Evolutionary conservation across 23 tunicate genomes (phyloP).

Genomic region (Oikopleura albicans): DNA sequence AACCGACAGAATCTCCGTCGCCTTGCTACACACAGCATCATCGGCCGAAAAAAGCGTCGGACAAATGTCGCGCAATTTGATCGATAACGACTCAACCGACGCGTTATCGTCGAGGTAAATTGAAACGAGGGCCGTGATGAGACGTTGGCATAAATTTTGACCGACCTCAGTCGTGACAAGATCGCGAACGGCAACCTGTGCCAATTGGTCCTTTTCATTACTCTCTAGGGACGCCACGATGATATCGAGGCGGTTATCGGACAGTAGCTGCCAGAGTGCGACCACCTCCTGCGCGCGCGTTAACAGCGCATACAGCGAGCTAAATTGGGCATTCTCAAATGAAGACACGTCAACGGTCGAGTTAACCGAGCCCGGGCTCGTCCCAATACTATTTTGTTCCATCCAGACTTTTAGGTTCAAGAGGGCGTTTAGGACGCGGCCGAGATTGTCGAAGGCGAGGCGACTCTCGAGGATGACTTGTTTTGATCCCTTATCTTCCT

Average conservation of each 20-base stretch:
- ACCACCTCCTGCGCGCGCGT: conserved; percentile 42
- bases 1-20: conserved; percentile 45
- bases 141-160: conserved; percentile 24
- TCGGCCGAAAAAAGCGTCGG: conserved; percentile 79
- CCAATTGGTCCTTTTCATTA: conserved; percentile 16
- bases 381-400: neutral
- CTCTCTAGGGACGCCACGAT: conserved; percentile 30
- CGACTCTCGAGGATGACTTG: neutral
- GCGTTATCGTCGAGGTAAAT: conserved; percentile 60
- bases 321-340: conserved; percentile 29
- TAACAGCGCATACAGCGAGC: conserved; percentile 25
- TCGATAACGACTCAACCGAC: conserved; percentile 47
- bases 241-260: conserved; percentile 57
- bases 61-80: conserved; percentile 60
- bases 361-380: neutral
- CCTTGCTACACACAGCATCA: conserved; percentile 46
- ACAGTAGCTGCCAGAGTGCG: conserved; percentile 51
- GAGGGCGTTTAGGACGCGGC: neutral
- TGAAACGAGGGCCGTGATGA: conserved; percentile 44
- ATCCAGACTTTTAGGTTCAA: neutral
- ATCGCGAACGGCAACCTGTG: neutral
- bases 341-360: conserved; percentile 29
- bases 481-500: neutral
- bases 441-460: neutral
- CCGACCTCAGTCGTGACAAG: conserved; percentile 42